phyloP scores from a whole-genome alignment of 2,797 vertebrate genomes.

The Emys orbicularis region DNA sequence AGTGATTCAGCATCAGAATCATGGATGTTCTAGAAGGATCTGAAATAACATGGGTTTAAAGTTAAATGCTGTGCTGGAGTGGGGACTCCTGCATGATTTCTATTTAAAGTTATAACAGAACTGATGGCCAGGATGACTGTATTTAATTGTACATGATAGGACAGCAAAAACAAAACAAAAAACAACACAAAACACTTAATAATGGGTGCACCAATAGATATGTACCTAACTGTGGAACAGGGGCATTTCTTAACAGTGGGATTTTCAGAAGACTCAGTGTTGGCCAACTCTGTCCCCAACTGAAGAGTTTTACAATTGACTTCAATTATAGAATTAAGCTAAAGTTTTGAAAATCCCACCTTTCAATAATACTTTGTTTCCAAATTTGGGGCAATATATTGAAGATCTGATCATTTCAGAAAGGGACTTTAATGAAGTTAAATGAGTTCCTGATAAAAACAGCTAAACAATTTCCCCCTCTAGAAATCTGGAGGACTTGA shows the following conservation, averaged over 20 bases:
- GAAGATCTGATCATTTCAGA: neutral
- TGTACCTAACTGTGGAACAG: neutral
- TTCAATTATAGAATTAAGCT: neutral
- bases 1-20: neutral
- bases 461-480: neutral
- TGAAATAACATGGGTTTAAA: accelerated
- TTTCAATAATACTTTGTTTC: neutral
- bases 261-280: neutral
- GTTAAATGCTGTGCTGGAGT: neutral
- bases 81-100: neutral
- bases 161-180: accelerated
- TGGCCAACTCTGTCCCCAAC: neutral
- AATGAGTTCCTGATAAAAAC: neutral
- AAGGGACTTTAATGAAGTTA: neutral
- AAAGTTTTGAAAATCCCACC: neutral
- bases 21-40: neutral
- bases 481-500: neutral
- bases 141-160: neutral
- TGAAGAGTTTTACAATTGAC: neutral
- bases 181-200: neutral
- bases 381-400: neutral
- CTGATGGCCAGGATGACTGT: neutral
- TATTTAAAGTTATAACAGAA: neutral
- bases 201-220: neutral
- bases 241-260: neutral